Evolutionary conservation across 1,140 invertebrate genomes (phyloP).

Genomic region (Pachyrhynchus sulphureomaculatus): DNA sequence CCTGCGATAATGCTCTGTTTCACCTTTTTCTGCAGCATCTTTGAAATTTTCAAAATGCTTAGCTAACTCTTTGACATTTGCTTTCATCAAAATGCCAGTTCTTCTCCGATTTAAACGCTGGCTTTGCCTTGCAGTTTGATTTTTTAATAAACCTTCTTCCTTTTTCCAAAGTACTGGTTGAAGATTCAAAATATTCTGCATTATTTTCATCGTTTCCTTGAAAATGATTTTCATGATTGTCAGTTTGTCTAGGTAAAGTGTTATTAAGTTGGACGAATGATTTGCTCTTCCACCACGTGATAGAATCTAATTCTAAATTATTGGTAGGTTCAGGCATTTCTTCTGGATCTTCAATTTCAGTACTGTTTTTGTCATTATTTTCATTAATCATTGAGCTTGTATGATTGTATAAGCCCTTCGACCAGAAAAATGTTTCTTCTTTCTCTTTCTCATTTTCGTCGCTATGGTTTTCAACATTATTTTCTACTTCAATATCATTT

Average conservation of each 20-base stretch:
- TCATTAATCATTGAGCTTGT: no score
- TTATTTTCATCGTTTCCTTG: not conserved
- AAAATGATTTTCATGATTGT: not conserved
- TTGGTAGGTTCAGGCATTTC: not conserved
- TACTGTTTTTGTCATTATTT: not conserved
- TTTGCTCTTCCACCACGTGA: conserved; percentile 1
- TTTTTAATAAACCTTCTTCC: not conserved
- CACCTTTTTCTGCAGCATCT: conserved; percentile 24
- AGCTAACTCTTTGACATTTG: conserved; percentile 10
- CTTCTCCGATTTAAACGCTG: not conserved
- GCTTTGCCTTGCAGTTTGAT: not conserved
- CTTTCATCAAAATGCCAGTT: not conserved
- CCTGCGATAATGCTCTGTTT: conserved; percentile 25
- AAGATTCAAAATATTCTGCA: not conserved
- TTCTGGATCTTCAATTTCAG: not conserved
- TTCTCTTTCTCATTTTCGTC: no score
- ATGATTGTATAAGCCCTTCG: no score
- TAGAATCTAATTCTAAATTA: not conserved
- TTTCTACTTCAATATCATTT: no score
- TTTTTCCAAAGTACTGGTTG: not conserved
- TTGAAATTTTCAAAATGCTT: conserved; percentile 22
- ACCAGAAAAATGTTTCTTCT: no score
- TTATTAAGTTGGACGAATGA: conserved; percentile 5
- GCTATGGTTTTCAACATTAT: no score
- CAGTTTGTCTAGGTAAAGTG: not conserved